Evolutionary conservation across 2,797 vertebrate species (phyloP).

Genomic region (Nasua narica): DNA sequence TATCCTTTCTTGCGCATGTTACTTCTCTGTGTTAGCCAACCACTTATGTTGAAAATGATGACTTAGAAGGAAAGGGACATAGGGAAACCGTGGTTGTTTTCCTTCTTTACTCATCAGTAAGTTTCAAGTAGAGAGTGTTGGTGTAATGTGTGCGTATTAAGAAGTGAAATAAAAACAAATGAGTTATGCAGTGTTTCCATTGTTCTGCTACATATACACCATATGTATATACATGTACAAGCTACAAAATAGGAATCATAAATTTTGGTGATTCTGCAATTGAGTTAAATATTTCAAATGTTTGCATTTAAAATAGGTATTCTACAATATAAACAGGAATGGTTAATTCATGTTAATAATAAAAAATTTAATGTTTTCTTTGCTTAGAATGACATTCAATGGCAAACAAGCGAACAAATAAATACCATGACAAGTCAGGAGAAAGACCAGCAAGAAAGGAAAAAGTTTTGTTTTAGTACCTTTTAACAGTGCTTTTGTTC

Average conservation of each 20-base stretch:
- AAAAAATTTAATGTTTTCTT: background rate
- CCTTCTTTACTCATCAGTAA: background rate
- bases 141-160: too few species aligned
- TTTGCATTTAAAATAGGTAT: background rate
- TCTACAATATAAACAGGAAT: background rate
- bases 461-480: background rate
- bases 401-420: background rate
- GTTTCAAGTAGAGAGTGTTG: background rate
- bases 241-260: background rate
- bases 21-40: background rate
- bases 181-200: background rate
- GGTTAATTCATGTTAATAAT: background rate
- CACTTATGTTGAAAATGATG: background rate
- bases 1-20: background rate
- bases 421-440: background rate
- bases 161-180: background rate
- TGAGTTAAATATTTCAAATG: background rate
- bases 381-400: background rate
- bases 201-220: background rate
- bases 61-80: background rate
- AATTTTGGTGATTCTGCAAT: background rate
- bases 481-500: background rate
- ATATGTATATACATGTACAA: background rate
- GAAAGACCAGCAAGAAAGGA: background rate
- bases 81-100: background rate